A percentile compares a stretch with the other conserved stretches of the same genome.
These are phyloP conservation scores for Drosophila truncata DNA, from an alignment of 1,140 invertebrate species.

Conservation along the genomic window DNA sequence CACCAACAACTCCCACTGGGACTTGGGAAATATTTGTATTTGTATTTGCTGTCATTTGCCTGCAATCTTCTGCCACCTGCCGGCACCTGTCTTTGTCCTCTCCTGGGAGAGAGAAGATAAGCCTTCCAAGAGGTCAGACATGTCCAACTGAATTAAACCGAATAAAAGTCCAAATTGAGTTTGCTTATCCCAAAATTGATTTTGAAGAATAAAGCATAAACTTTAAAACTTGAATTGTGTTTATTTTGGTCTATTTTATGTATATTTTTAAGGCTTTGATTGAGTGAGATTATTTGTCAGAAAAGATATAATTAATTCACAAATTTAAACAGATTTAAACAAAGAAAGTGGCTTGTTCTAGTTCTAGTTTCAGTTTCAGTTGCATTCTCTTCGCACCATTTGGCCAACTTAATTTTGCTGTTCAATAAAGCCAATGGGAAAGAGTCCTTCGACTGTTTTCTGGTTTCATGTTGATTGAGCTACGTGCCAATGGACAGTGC, in stretches of 20 bases:
- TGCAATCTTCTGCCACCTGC: conserved; percentile 14
- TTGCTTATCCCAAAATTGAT: conserved; percentile 28
- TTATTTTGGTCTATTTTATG: not conserved
- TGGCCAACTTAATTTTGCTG: conserved; percentile 46
- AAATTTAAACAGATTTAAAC: not conserved
- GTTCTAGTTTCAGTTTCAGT: not conserved
- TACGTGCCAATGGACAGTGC: conserved; percentile 63
- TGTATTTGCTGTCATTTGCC: conserved; percentile 31
- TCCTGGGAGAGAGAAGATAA: conserved; percentile 19
- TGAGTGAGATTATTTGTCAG: not conserved
- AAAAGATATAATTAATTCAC: not conserved
- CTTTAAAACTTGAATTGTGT: not conserved
- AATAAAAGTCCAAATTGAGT: conserved; percentile 32
- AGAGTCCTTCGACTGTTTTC: not conserved
- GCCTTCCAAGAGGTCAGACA: conserved; percentile 22
- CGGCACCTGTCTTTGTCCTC: not conserved
- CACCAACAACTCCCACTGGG: not conserved
- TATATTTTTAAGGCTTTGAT: not conserved
- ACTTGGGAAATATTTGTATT: conserved; percentile 37
- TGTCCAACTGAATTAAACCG: conserved; percentile 12
- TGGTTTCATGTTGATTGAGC: conserved; percentile 56
- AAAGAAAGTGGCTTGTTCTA: not conserved
- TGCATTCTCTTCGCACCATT: conserved; percentile 15
- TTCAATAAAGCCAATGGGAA: conserved; percentile 35
- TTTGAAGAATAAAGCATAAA: not conserved